Conservation (phyloP, 2,888 invertebrate genomes). For the Philereme vetulata region DNA sequence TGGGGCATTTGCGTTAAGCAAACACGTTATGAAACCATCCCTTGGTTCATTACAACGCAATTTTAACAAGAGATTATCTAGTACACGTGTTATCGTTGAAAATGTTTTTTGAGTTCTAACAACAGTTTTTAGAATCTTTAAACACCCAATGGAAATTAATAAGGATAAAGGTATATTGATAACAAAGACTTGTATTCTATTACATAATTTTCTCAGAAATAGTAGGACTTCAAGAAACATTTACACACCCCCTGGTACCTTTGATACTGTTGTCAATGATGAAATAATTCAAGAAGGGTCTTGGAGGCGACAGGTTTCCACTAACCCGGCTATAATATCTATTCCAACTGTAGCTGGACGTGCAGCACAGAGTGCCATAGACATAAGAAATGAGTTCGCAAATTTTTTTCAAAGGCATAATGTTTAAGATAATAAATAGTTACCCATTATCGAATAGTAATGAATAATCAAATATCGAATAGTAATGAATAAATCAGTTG, state of each 20-base stretch:
- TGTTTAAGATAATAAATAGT: slow-evolving; percentile 1
- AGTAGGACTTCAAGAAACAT: slow-evolving; percentile 14
- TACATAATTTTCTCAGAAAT: slow-evolving; percentile 16
- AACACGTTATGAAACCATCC: slow-evolving; percentile 29
- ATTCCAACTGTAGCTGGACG: slow-evolving; percentile 6
- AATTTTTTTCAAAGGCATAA: neutral
- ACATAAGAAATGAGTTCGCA: slow-evolving; percentile 1
- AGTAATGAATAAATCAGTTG: neutral
- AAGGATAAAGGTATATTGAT: slow-evolving; percentile 10
- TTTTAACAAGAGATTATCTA: slow-evolving; percentile 26
- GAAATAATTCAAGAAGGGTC: slow-evolving; percentile 7
- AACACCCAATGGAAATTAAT: slow-evolving; percentile 12
- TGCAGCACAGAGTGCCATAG: slow-evolving; percentile 1
- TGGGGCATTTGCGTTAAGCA: slow-evolving; percentile 28
- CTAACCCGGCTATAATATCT: slow-evolving; percentile 8
- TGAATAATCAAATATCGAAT: too few species aligned
- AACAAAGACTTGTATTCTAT: slow-evolving; percentile 13
- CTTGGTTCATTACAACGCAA: slow-evolving; percentile 18
- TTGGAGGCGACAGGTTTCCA: slow-evolving; percentile 1
- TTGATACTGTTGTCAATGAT: slow-evolving; percentile 14
- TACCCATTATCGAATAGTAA: slow-evolving; percentile 1
- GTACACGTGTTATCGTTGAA: slow-evolving; percentile 25
- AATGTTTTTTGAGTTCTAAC: slow-evolving; percentile 17
- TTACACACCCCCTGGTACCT: slow-evolving; percentile 21
- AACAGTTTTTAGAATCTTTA: slow-evolving; percentile 12